These are phyloP conservation scores for Craterocephalus amniculus DNA, from an alignment of 2,797 vertebrate genomes.

Conservation along the genomic window DNA sequence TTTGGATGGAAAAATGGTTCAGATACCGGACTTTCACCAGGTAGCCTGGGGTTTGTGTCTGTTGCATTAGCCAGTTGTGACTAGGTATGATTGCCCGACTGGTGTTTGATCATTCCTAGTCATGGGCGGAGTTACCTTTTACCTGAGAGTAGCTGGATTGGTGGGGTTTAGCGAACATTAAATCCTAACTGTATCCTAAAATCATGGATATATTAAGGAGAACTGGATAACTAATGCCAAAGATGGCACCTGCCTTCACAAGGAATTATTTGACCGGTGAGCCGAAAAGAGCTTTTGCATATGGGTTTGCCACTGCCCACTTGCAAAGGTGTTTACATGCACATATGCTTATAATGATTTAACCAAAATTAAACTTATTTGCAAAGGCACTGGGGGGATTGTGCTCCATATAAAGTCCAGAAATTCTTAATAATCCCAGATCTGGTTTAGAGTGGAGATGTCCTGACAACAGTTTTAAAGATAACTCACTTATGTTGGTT, in stretches of 20 bases:
- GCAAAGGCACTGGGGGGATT: background rate
- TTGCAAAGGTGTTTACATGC: background rate
- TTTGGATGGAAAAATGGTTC: background rate
- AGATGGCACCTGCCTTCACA: background rate
- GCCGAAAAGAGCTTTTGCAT: background rate
- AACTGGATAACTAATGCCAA: conserved; percentile 9
- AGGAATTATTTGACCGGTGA: conserved; percentile 8
- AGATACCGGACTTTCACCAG: background rate
- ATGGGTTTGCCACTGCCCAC: background rate
- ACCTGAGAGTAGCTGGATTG: background rate
- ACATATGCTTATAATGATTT: background rate
- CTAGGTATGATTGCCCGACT: background rate
- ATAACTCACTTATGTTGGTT: background rate
- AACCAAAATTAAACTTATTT: conserved; percentile 7
- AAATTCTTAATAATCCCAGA: background rate
- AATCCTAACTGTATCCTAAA: conserved; percentile 15
- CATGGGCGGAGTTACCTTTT: background rate
- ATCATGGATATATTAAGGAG: conserved; percentile 18
- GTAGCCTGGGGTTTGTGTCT: background rate
- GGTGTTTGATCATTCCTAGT: conserved; percentile 3
- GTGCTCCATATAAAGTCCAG: background rate
- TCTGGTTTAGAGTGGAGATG: background rate
- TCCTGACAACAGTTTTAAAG: conserved; percentile 2
- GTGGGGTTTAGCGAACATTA: conserved; percentile 27
- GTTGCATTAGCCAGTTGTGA: background rate